phyloP scores from a whole-genome alignment of 2,888 invertebrate species.

The Anarsia innoxiella region DNA sequence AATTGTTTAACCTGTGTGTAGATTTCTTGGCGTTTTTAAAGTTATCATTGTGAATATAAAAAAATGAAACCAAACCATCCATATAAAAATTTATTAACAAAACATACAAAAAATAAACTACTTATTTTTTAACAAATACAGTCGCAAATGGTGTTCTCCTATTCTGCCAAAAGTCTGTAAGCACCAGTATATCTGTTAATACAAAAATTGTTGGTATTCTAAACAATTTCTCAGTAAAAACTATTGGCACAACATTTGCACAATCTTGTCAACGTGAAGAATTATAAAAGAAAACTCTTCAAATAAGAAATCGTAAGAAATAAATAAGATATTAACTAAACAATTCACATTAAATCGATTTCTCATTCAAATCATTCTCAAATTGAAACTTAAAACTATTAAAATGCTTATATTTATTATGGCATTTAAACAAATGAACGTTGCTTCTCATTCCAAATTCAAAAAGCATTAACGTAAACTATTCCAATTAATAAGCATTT shows the following conservation, averaged over 20 bases:
- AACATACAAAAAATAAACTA: slow-evolving; percentile 13
- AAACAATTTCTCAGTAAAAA: too few relatives aligned
- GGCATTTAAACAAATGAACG: slow-evolving; percentile 44
- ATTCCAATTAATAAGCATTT: slow-evolving; percentile 6
- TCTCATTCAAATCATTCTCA: slow-evolving; percentile 70
- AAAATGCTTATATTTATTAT: slow-evolving; percentile 66
- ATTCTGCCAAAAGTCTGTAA: too few relatives aligned
- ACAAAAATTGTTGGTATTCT: too few relatives aligned
- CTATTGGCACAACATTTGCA: slow-evolving; percentile 32
- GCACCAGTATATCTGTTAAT: too few relatives aligned
- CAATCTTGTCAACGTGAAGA: slow-evolving; percentile 19
- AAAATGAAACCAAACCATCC: background rate
- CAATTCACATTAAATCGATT: slow-evolving; percentile 42
- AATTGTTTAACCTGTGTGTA: too few relatives aligned
- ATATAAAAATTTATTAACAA: slow-evolving; percentile 11
- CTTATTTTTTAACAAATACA: background rate
- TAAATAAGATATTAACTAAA: slow-evolving; percentile 25
- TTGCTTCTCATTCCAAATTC: too few relatives aligned
- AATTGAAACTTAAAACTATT: slow-evolving; percentile 40
- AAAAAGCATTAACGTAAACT: too few relatives aligned
- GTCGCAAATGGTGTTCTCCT: background rate
- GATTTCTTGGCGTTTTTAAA: too few relatives aligned
- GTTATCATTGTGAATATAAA: too few relatives aligned
- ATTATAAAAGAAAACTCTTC: slow-evolving; percentile 51
- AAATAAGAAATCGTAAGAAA: slow-evolving; percentile 58